A percentile compares a stretch with the other conserved stretches of the same genome.
phyloP scores from a whole-genome alignment of 2,797 vertebrate species.

The Botia kubotai region DNA sequence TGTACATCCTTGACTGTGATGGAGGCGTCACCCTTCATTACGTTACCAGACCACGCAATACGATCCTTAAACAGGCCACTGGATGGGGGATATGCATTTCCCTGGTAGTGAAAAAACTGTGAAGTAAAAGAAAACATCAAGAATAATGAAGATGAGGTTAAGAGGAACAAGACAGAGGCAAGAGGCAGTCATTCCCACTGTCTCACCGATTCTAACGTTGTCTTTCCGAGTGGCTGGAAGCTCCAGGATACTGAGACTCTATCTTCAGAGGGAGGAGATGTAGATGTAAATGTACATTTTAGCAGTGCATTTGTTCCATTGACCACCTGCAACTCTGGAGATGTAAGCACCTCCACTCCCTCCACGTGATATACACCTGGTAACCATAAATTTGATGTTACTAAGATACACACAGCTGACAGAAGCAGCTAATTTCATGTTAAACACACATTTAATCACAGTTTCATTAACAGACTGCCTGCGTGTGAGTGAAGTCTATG shows the following conservation, averaged over 20 bases:
- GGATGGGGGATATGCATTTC: conserved; percentile 66
- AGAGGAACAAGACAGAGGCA: not conserved
- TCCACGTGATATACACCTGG: conserved; percentile 73
- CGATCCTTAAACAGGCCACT: conserved; percentile 79
- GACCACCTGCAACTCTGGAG: conserved; percentile 76
- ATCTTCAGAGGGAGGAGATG: conserved; percentile 50
- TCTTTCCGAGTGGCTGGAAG: conserved; percentile 79
- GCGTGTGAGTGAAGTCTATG: not conserved
- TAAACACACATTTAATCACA: not conserved
- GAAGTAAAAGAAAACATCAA: conserved; percentile 18
- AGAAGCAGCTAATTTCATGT: not conserved
- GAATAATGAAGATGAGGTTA: not conserved
- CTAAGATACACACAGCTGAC: not conserved
- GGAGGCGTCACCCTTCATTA: conserved; percentile 80
- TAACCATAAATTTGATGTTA: conserved; percentile 1
- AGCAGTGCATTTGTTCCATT: conserved; percentile 87
- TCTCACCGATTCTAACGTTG: conserved; percentile 80
- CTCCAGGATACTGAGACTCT: conserved; percentile 82
- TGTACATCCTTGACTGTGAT: conserved; percentile 83
- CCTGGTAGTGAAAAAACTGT: conserved; percentile 87
- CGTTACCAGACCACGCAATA: conserved; percentile 87
- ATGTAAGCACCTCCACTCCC: conserved; percentile 81
- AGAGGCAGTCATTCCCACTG: not conserved
- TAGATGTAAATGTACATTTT: conserved; percentile 89
- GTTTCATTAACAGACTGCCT: not conserved